phyloP scores from a whole-genome alignment of 2,113 vertebrate species.

The Hucho hucho region DNA sequence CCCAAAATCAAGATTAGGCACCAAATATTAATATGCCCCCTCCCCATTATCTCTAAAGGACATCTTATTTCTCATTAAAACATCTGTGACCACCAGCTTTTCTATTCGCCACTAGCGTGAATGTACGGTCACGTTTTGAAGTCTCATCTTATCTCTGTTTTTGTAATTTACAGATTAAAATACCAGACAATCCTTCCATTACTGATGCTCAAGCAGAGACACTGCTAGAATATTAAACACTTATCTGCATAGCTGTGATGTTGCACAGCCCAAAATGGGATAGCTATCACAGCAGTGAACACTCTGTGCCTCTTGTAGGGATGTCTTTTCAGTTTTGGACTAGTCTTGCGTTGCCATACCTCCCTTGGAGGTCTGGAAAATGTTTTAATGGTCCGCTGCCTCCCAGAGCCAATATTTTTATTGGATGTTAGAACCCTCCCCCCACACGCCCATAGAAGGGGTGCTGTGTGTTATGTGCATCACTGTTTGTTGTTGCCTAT shows the following conservation, averaged over 20 bases:
- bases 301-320: no score
- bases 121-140: constrained; percentile 1
- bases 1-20: not conserved
- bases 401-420: no score
- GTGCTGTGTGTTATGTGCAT: no score
- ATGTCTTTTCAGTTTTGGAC: no score
- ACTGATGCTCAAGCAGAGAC: not conserved
- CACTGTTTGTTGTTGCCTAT: no score
- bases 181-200: not conserved
- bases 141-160: not conserved
- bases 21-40: not conserved
- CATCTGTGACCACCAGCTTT: not conserved
- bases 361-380: no score
- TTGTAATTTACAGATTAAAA: constrained; percentile 4
- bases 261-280: no score
- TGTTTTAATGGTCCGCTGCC: no score
- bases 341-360: no score
- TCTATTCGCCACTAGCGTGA: not conserved
- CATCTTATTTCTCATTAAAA: constrained; percentile 4
- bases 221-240: not conserved
- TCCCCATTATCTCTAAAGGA: not conserved
- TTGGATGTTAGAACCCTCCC: no score
- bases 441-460: no score
- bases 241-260: not conserved
- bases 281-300: no score